Evolutionary conservation across 2,888 invertebrate species (phyloP).

Genomic region (Nasonovia ribisnigri): DNA sequence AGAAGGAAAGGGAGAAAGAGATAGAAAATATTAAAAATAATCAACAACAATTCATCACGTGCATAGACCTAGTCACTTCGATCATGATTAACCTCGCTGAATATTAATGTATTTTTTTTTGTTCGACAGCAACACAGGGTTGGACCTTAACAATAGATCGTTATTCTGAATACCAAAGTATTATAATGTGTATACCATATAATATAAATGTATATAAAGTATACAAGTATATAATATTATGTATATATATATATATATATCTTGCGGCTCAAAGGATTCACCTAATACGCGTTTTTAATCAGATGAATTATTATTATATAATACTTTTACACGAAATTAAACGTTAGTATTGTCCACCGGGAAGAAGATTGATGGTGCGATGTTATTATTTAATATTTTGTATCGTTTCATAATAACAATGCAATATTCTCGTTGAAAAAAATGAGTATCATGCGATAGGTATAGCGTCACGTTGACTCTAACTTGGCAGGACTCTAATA

Average conservation of each 20-base stretch:
- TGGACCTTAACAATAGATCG: constrained; percentile 48
- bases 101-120: constrained; percentile 37
- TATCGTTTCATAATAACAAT: constrained; percentile 20
- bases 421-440: background rate
- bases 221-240: no score
- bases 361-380: constrained; percentile 44
- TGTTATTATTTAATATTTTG: constrained; percentile 26
- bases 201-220: no score
- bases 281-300: constrained; percentile 48
- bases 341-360: constrained; percentile 2
- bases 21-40: background rate
- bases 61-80: constrained; percentile 44
- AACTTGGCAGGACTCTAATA: background rate
- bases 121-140: constrained; percentile 33
- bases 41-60: constrained; percentile 39
- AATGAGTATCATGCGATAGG: background rate
- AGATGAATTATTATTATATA: constrained; percentile 27
- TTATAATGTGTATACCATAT: background rate
- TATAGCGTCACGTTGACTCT: background rate
- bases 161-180: constrained; percentile 45
- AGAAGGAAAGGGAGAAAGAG: background rate
- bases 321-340: constrained; percentile 44
- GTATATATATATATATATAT: background rate
- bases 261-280: constrained; percentile 27
- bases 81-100: constrained; percentile 43